Evolutionary conservation across 1,140 invertebrate species (phyloP), one percentile per base, ranked within the genome.

Genomic region (Aphis craccivora): DNA sequence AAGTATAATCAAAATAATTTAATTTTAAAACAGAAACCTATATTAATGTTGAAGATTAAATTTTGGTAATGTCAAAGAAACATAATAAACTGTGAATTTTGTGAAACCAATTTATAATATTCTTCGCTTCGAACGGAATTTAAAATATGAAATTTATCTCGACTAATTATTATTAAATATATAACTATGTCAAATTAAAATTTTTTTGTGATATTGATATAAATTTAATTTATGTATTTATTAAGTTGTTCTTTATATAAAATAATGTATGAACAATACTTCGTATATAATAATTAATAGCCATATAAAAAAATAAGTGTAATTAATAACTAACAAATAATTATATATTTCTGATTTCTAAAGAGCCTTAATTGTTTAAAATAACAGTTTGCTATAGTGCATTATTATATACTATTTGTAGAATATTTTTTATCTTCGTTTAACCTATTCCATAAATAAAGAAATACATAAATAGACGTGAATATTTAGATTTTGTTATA

Each of bases 101-200:
- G 0, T 67, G 14, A 67, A 67, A 67, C 9, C 30, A 67, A 67
- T 40, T 40, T 67, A n/a, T 67, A 67, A n/a, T 67, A 67, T 67
- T n/a, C 4, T 14, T 67, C 14, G 60, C 30, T 67, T 11, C 60
- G 30, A 11, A 18, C 30, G 7, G 30, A n/a, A 67, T 67, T 14
- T 67, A n/a, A 67, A 14, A 67, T 4, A 76, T n/a, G 14, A 51
- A 51, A 51, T 76, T 76, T 76, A 76, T 76, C 30, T 76, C 30
- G 14, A 76, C 60, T n/a, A 76, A n/a, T 76, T 76, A 76, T 76
- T n/a, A 76, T 76, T n/a, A n/a, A n/a, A n/a, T 76, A 76, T 76
- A 76, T 76, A 76, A 76, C 20, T 18, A 76, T 76, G 0, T n/a
- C 30, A 67, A 67, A 67, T 67, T 67, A 67, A 67, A 67, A n/a